Conservation (phyloP, 2,888 invertebrate genomes). For the Philaethria dido region DNA sequence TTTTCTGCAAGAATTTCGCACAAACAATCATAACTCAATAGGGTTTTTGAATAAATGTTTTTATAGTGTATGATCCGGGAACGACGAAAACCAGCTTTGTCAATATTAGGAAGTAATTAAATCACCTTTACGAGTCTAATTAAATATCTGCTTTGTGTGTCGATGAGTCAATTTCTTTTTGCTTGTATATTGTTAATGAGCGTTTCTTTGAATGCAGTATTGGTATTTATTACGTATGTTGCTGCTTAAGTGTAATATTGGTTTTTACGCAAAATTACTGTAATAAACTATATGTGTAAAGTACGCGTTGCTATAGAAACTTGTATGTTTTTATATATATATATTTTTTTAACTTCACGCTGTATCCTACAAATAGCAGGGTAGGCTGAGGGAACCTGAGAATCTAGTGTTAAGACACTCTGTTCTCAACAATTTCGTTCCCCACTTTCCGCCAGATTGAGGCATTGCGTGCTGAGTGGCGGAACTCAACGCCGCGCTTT, state of each 20-base stretch:
- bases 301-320: not conserved
- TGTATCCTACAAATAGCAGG: no score
- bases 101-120: constrained; percentile 81
- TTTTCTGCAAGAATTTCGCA: constrained; percentile 10
- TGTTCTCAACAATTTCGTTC: no score
- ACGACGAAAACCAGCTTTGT: constrained; percentile 68
- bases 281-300: not conserved
- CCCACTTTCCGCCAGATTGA: no score
- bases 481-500: no score
- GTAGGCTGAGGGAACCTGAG: no score
- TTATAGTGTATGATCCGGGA: constrained; percentile 58
- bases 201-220: constrained; percentile 23
- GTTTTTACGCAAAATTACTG: not conserved
- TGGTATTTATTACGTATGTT: constrained; percentile 1
- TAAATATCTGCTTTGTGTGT: constrained; percentile 57
- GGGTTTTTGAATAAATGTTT: constrained; percentile 45
- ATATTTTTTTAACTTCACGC: no score
- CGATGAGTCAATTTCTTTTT: constrained; percentile 56
- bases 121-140: constrained; percentile 67
- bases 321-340: not conserved
- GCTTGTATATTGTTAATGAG: constrained; percentile 22
- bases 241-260: not conserved
- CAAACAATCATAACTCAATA: constrained; percentile 17
- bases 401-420: no score
- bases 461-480: no score